A percentile compares a stretch with the other conserved stretches of the same genome.
Evolutionary conservation across 1,140 invertebrate genomes (phyloP).

Genomic region (Samia ricini): DNA sequence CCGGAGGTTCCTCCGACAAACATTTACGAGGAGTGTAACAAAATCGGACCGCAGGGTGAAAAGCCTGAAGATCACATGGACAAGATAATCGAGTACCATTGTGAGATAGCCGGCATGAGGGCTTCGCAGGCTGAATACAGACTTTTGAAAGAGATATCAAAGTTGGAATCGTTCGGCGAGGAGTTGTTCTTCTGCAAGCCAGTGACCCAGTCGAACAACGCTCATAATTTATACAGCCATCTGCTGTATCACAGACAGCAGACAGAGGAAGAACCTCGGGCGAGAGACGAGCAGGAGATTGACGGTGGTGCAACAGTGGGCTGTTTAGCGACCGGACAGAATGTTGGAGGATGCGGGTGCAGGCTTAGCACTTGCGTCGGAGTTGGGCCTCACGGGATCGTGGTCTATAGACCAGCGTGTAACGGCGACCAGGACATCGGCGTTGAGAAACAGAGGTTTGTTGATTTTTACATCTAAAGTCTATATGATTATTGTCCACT

Average conservation of each 20-base stretch:
- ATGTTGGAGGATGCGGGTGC: conserved; percentile 66
- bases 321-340: conserved; percentile 63
- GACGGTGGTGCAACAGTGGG: conserved; percentile 73
- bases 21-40: conserved; percentile 81
- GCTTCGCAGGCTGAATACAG: conserved; percentile 85
- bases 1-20: conserved; percentile 78
- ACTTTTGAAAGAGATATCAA: conserved; percentile 87
- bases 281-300: conserved; percentile 67
- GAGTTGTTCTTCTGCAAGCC: conserved; percentile 88
- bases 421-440: conserved; percentile 77
- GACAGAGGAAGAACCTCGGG: conserved; percentile 54
- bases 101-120: conserved; percentile 69
- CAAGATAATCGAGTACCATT: conserved; percentile 81
- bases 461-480: neutral
- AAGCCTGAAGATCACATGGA: conserved; percentile 82
- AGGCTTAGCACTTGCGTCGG: conserved; percentile 79
- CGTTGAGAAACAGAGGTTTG: conserved; percentile 81
- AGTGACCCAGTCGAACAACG: conserved; percentile 62
- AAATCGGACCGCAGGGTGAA: conserved; percentile 79
- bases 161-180: conserved; percentile 88
- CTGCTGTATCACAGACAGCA: conserved; percentile 66
- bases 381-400: conserved; percentile 90
- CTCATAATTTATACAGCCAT: conserved; percentile 73
- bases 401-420: conserved; percentile 80
- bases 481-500: too few species aligned